Percentiles rank a stretch among this genome's conserved stretches.
Conservation (phyloP, 2,797 vertebrate species). For the Benthosema pterotum region DNA sequence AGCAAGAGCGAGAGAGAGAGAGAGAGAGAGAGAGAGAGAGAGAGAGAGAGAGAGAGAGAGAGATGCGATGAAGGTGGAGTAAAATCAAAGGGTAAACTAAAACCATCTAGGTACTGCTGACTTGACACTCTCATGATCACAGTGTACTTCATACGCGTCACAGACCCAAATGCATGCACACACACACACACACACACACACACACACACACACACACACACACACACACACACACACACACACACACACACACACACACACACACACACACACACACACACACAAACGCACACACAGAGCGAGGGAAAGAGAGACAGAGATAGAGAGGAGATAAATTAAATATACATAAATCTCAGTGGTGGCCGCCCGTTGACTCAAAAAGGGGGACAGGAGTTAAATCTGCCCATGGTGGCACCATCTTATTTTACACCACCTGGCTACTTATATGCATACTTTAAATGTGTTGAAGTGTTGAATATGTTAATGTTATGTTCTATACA, state of each 20-base stretch:
- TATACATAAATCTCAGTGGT: too few species aligned
- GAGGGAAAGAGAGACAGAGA: too few species aligned
- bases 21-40: conserved; percentile 5
- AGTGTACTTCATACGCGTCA: conserved; percentile 25
- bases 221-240: conserved; percentile 8
- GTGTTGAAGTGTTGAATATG: too few species aligned
- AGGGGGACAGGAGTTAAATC: too few species aligned
- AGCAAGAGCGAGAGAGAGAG: conserved; percentile 2
- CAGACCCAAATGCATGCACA: conserved; percentile 9
- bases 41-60: conserved; percentile 15
- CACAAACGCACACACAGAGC: conserved; percentile 12
- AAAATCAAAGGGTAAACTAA: conserved; percentile 64
- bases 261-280: conserved; percentile 4
- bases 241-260: conserved; percentile 5
- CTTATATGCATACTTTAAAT: too few species aligned
- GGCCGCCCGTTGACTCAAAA: too few species aligned
- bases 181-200: conserved; percentile 13
- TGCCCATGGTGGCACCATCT: too few species aligned
- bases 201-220: conserved; percentile 21
- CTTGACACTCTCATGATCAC: conserved; percentile 62
- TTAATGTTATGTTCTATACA: too few species aligned
- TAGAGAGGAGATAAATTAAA: too few species aligned
- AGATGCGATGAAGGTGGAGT: conserved; percentile 18
- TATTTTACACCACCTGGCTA: too few species aligned
- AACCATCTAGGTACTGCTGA: conserved; percentile 75